Evolutionary conservation across 2,113 vertebrate genomes (phyloP).

Genomic region (Dasyprocta punctata): DNA sequence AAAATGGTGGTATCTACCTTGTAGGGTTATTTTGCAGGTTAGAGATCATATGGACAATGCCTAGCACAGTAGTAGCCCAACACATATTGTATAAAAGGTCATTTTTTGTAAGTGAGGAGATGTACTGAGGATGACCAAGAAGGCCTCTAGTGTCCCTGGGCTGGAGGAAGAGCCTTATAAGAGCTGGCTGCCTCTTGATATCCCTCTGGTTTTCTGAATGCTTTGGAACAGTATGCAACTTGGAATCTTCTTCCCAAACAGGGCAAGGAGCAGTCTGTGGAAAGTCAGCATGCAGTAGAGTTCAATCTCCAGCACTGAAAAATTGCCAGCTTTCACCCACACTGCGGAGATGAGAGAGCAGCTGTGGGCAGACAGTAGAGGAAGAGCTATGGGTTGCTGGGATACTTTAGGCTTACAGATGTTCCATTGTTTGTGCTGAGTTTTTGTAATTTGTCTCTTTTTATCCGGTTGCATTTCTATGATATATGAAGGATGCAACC

Average conservation of each 20-base stretch:
- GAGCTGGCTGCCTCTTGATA: not conserved
- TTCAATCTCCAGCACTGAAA: constrained; percentile 42
- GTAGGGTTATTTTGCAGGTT: not conserved
- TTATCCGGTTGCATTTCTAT: constrained; percentile 24
- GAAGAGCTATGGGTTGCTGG: not conserved
- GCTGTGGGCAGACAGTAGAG: constrained; percentile 40
- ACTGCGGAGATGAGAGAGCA: not conserved
- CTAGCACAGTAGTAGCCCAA: not conserved
- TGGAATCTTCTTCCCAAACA: not conserved
- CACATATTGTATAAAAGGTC: not conserved
- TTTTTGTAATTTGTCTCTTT: constrained; percentile 24
- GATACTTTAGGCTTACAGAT: not conserved
- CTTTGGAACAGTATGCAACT: not conserved
- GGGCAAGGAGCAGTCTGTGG: not conserved
- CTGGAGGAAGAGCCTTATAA: not conserved
- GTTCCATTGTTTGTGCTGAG: not conserved
- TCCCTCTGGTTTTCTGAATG: not conserved
- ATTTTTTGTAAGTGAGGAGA: not conserved
- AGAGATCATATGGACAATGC: not conserved
- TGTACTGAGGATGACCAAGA: not conserved
- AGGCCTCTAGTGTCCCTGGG: not conserved
- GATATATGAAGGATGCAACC: not conserved
- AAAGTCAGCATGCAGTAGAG: constrained; percentile 20
- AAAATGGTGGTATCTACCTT: not conserved
- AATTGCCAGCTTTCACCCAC: constrained; percentile 53